Conservation (phyloP, 1,140 invertebrate species). For the Holcopasites calliopsidis region DNA sequence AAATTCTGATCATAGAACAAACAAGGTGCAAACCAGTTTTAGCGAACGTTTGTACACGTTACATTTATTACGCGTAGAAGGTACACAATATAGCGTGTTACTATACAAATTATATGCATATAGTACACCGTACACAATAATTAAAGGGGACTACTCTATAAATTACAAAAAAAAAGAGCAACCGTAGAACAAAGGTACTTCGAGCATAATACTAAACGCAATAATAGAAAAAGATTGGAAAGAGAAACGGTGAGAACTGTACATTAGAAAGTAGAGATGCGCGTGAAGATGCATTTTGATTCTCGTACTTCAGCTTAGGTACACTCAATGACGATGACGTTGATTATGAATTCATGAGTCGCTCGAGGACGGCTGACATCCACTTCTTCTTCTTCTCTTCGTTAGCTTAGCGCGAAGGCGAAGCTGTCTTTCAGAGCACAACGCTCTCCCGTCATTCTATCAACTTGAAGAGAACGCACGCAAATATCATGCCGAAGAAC, state of each 20-base stretch:
- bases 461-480: slow-evolving; percentile 86
- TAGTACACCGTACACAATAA: not conserved
- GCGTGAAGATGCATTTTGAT: slow-evolving; percentile 56
- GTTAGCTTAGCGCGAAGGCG: not conserved
- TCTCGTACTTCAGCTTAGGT: slow-evolving; percentile 41
- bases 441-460: slow-evolving; percentile 80
- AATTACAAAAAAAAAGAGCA: slow-evolving; percentile 42
- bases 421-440: slow-evolving; percentile 35
- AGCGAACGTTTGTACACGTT: slow-evolving; percentile 22
- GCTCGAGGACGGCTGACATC: slow-evolving; percentile 32
- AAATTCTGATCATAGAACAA: not conserved
- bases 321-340: slow-evolving; percentile 44
- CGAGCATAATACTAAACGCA: slow-evolving; percentile 30
- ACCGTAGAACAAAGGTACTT: slow-evolving; percentile 13
- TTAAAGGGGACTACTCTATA: slow-evolving; percentile 30
- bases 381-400: slow-evolving; percentile 7
- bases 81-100: slow-evolving; percentile 40
- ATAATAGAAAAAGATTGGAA: not conserved
- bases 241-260: slow-evolving; percentile 36
- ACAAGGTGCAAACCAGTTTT: not conserved
- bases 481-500: slow-evolving; percentile 87
- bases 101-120: slow-evolving; percentile 40
- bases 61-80: slow-evolving; percentile 54
- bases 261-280: slow-evolving; percentile 44
- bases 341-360: slow-evolving; percentile 50